These are phyloP conservation scores for Taenioides sp. DNA, from an alignment of 2,797 vertebrate genomes.

Conservation along the genomic window DNA sequence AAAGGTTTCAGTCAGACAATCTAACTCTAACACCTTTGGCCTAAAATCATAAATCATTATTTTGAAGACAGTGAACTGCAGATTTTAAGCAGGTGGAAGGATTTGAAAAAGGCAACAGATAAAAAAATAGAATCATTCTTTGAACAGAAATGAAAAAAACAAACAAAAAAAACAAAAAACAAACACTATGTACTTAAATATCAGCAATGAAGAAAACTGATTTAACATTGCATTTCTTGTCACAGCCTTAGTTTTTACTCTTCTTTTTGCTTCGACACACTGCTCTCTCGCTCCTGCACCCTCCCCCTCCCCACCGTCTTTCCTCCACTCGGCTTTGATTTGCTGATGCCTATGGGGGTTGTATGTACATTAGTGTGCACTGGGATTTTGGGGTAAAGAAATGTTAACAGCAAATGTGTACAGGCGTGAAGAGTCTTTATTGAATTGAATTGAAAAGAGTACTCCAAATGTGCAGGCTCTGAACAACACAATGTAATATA, in stretches of 20 bases:
- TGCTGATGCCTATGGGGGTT: constrained; percentile 27
- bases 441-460: background rate
- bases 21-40: too few species aligned
- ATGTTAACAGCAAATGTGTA: constrained; percentile 30
- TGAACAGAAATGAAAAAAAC: too few species aligned
- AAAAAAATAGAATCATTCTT: too few species aligned
- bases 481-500: background rate
- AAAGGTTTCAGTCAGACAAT: too few species aligned
- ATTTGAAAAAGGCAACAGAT: too few species aligned
- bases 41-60: too few species aligned
- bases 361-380: constrained; percentile 11
- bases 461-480: background rate
- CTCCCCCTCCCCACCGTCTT: constrained; percentile 26
- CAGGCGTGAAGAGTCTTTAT: background rate
- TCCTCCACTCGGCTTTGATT: constrained; percentile 39
- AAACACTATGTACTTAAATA: too few species aligned
- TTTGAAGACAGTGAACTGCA: too few species aligned
- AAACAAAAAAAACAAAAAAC: too few species aligned
- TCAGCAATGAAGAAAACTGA: background rate
- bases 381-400: constrained; percentile 20
- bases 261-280: background rate
- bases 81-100: too few species aligned
- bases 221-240: background rate
- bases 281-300: constrained; percentile 28
- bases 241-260: background rate